Percentiles rank a stretch among this genome's conserved stretches.
phyloP scores from a whole-genome alignment of 2,797 vertebrate species.

The Spatula versicolor region DNA sequence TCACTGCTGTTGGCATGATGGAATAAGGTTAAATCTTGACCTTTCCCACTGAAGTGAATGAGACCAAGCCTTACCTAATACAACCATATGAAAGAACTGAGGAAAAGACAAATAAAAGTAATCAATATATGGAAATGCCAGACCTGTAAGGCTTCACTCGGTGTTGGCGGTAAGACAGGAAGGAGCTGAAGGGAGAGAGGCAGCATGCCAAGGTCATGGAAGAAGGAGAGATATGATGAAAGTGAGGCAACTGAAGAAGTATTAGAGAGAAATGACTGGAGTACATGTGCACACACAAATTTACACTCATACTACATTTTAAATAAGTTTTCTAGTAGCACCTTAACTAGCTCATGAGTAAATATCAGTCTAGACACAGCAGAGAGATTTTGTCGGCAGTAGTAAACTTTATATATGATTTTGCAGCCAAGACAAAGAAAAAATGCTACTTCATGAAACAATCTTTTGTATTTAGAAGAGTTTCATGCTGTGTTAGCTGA shows the following conservation, averaged over 20 bases:
- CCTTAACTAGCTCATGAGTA: not conserved
- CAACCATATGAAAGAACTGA: not conserved
- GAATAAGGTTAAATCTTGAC: not conserved
- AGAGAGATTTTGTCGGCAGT: not conserved
- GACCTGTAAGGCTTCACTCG: not conserved
- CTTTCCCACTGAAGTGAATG: not conserved
- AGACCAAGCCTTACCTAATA: not conserved
- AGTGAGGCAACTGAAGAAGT: not conserved
- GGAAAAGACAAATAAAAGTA: not conserved
- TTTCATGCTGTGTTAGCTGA: not conserved
- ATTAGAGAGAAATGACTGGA: not conserved
- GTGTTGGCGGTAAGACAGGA: not conserved
- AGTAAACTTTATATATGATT: not conserved
- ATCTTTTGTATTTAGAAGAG: not conserved
- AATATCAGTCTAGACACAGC: not conserved
- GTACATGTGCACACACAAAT: not conserved
- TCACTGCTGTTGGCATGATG: not conserved
- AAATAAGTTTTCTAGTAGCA: not conserved
- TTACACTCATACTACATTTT: not conserved
- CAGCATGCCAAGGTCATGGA: fast-evolving
- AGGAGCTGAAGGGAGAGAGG: not conserved
- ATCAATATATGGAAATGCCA: not conserved
- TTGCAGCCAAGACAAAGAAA: not conserved
- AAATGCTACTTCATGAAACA: not conserved
- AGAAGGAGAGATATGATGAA: not conserved